phyloP scores from a whole-genome alignment of 1,140 invertebrate genomes.

The Heliconius melpomene region DNA sequence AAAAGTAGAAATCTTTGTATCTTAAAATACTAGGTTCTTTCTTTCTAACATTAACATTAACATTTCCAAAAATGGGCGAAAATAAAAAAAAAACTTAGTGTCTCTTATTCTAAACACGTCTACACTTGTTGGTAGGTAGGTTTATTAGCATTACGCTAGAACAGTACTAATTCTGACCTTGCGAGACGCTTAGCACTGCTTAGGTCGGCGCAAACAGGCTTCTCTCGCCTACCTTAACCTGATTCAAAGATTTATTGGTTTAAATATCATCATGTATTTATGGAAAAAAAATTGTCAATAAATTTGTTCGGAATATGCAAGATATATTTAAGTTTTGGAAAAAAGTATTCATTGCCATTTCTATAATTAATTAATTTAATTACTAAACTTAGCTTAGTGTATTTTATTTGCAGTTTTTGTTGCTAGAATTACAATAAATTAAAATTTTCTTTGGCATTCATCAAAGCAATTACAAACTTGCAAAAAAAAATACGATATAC shows the following conservation, averaged over 20 bases:
- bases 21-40: too few relatives aligned
- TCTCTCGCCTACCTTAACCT: constrained; percentile 35
- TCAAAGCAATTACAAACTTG: background rate
- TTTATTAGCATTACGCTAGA: constrained; percentile 15
- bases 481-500: background rate
- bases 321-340: too few relatives aligned
- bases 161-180: constrained; percentile 33
- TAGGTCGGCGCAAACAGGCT: constrained; percentile 32
- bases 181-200: constrained; percentile 24
- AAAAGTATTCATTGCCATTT: too few relatives aligned
- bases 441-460: background rate
- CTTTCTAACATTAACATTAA: too few relatives aligned
- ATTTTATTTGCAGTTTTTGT: too few relatives aligned
- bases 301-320: too few relatives aligned
- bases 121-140: background rate
- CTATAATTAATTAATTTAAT: too few relatives aligned
- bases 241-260: constrained; percentile 27
- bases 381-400: too few relatives aligned
- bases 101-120: background rate
- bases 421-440: too few relatives aligned
- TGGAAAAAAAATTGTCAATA: background rate
- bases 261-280: background rate
- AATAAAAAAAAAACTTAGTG: background rate
- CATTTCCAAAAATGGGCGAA: too few relatives aligned
- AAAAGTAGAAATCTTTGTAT: too few relatives aligned